Evolutionary conservation across 2,113 vertebrate genomes (phyloP).

Genomic region (Baryphthengus martii): DNA sequence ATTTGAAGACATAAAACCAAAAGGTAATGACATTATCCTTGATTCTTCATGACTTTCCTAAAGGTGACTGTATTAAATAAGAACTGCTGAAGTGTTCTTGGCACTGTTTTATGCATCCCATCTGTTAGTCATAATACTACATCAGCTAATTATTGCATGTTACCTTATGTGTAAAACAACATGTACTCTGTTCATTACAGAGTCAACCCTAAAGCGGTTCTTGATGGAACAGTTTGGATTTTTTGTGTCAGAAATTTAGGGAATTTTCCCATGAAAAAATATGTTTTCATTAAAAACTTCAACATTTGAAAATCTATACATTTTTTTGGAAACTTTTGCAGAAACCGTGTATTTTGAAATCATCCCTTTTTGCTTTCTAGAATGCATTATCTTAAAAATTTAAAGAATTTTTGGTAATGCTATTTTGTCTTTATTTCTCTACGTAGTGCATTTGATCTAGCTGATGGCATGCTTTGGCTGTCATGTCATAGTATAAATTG

Average conservation of each 20-base stretch:
- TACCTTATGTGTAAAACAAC: slow-evolving; percentile 51
- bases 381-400: neutral
- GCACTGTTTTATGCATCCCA: slow-evolving; percentile 34
- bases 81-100: slow-evolving; percentile 49
- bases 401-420: neutral
- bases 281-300: neutral
- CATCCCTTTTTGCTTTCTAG: neutral
- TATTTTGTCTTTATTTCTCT: neutral
- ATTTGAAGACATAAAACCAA: slow-evolving; percentile 20
- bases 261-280: neutral
- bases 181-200: neutral
- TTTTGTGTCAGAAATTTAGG: neutral
- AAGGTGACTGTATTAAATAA: slow-evolving; percentile 59
- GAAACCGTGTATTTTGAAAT: neutral
- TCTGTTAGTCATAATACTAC: slow-evolving; percentile 40
- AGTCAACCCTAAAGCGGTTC: neutral
- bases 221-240: neutral
- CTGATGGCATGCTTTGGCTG: neutral
- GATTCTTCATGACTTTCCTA: slow-evolving; percentile 45
- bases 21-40: slow-evolving; percentile 45
- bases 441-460: neutral
- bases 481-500: neutral
- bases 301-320: neutral
- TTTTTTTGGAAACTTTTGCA: neutral
- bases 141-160: slow-evolving; percentile 36